phyloP scores from a whole-genome alignment of 2,888 invertebrate species.

The Nezara viridula region DNA sequence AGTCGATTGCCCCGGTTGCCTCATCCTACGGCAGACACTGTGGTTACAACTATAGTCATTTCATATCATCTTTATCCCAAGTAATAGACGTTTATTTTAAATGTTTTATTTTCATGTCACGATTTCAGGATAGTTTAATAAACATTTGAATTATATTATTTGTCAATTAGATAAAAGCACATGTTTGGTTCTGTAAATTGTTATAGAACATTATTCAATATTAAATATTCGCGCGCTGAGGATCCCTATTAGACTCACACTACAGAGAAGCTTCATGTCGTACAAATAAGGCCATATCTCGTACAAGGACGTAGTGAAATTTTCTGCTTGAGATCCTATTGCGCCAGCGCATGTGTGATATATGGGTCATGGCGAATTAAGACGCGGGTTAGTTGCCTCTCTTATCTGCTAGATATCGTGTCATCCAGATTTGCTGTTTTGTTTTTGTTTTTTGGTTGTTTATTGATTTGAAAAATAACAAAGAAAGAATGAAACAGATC shows the following conservation, averaged over 20 bases:
- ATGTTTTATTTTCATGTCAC: too few relatives aligned
- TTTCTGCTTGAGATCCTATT: constrained; percentile 30
- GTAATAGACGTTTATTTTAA: too few relatives aligned
- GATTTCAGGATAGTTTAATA: too few relatives aligned
- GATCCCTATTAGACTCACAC: too few relatives aligned
- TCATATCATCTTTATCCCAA: too few relatives aligned
- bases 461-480: not conserved
- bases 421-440: not conserved
- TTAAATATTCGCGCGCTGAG: not conserved
- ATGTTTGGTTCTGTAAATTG: too few relatives aligned
- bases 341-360: constrained; percentile 20
- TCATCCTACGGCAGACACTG: too few relatives aligned
- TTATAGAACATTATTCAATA: too few relatives aligned
- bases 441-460: not conserved
- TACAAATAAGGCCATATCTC: constrained; percentile 29
- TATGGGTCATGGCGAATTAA: constrained; percentile 44
- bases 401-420: not conserved
- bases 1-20: too few relatives aligned
- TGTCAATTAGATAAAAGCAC: too few relatives aligned
- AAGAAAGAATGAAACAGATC: not conserved
- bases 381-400: constrained; percentile 8
- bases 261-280: not conserved
- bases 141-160: too few relatives aligned
- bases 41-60: too few relatives aligned
- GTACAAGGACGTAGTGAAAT: constrained; percentile 30